Evolutionary conservation across 2,888 invertebrate species (phyloP), one percentile per base, ranked within the genome.

Genomic region (Hypomecis punctinalis): DNA sequence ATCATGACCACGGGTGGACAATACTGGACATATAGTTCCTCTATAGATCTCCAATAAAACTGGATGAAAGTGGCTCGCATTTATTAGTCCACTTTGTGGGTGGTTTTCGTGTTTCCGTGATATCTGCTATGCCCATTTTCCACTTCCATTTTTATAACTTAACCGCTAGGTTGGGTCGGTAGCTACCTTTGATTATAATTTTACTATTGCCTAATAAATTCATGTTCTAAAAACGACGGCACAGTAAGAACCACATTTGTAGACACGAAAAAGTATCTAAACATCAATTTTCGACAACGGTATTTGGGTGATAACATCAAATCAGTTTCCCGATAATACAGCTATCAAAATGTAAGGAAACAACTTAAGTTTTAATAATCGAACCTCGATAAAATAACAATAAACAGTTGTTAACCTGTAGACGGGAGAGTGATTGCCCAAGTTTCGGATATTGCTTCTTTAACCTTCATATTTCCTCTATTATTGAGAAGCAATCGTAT

Each of bases 401-500:
- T 67, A 67, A 68, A 45, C 55, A 66, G 66, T 68, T 66, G 64
- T 65, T 67, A 70, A 69, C 67, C 66, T 59, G 63, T 47, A 39
- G 49, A 58, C 55, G 57, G 55, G 36, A 62, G 71, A 68, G 55
- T 60, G 61, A 67, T 70, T 72, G 69, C 61, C 68, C 62, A 66
- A 68, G 63, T 57, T 63, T 68, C 47, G 60, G 56, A 62, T 65
- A 71, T 71, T 68, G 69, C 63, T 65, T 66, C 64, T 71, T 69
- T 67, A 68, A 69, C 67, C 66, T 69, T 66, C 61, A 68, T 67
- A 67, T 68, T 68, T 68, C 66, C 67, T 57, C 66, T 68, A 67
- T 70, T 71, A 71, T 71, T 71, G 61, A 62, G 58, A 66, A 69
- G 68, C 67, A 73, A 73, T 71, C 69, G 68, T 71, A 71, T 73